Evolutionary conservation across 1,140 invertebrate genomes (phyloP), one percentile per base, ranked within the genome.

Genomic region (Drosophila murphyi): DNA sequence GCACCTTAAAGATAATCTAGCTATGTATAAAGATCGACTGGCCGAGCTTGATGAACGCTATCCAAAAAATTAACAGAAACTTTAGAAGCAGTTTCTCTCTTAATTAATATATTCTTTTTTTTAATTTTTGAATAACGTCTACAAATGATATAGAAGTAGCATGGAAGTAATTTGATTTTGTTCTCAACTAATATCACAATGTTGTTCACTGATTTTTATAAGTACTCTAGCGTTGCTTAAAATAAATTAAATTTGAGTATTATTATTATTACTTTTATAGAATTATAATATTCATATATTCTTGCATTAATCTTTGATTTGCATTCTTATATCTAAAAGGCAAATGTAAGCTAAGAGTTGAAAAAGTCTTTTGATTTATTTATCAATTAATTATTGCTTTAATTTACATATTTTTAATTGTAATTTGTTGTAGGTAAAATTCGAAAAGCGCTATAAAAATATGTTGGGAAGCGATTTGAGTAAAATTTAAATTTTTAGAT

Each of bases 131-230:
- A 10, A 60, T 55, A 20, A 50, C 45, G n/a, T 63, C 47, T 20
- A 20, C 32, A 86, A 87, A 86, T 80, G 48, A 89, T 80, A 80
- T 68, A 61, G 45, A 89, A 88, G 48, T 83, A 88, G 83, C 83
- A 63, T 83, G 83, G 83, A 88, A 88, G 83, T 88, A 87, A 88
- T 78, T 80, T 50, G 83, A 89, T 88, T 88, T 88, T 80, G 83
- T 85, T 89, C 72, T 89, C 85, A 89, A 89, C 85, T 89, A 89
- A 89, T 89, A 89, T 89, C 85, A 89, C 85, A 89, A 89, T 89
- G 74, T 89, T 89, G 86, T 81, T 89, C 85, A 77, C 81, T 89
- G 85, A 89, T 89, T 56, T 72, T 41, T 39, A 20, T 67, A 62
- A 69, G 50, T 52, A 64, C 37, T 37, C 29, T 70, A 34, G 52